Evolutionary conservation across 1,140 invertebrate species (phyloP).

Genomic region (Papilio aristodemus): DNA sequence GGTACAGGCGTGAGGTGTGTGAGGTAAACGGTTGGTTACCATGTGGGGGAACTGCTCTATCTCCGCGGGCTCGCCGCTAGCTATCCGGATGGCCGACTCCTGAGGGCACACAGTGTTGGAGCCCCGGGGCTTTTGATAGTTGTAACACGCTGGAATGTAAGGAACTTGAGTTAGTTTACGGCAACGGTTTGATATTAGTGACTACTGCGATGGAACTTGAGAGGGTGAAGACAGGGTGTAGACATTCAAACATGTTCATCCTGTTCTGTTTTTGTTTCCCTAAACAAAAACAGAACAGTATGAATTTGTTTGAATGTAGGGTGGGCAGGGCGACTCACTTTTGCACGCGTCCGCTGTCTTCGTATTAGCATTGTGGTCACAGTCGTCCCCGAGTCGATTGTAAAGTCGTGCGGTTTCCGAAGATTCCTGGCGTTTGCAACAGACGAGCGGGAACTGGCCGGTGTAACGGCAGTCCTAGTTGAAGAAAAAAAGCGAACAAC

Average conservation of each 20-base stretch:
- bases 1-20: too few species aligned
- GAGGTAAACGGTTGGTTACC: conserved; percentile 14
- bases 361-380: background rate
- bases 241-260: too few species aligned
- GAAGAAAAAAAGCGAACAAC: background rate
- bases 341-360: background rate
- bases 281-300: too few species aligned
- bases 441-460: background rate
- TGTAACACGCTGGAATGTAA: background rate
- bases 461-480: background rate
- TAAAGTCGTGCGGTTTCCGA: background rate
- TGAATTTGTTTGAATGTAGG: too few species aligned
- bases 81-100: conserved; percentile 19
- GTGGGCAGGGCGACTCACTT: too few species aligned
- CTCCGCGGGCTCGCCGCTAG: conserved; percentile 18
- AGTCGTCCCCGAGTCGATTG: background rate
- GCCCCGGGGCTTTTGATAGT: background rate
- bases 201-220: too few species aligned
- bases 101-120: background rate
- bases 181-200: too few species aligned
- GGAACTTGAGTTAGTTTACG: too few species aligned
- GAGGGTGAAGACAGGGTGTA: too few species aligned
- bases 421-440: background rate
- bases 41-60: conserved; percentile 34
- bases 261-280: too few species aligned